Evolutionary conservation across 2,888 invertebrate genomes (phyloP), one percentile per base, ranked within the genome.

Genomic region (Pantelozetes paolii): DNA sequence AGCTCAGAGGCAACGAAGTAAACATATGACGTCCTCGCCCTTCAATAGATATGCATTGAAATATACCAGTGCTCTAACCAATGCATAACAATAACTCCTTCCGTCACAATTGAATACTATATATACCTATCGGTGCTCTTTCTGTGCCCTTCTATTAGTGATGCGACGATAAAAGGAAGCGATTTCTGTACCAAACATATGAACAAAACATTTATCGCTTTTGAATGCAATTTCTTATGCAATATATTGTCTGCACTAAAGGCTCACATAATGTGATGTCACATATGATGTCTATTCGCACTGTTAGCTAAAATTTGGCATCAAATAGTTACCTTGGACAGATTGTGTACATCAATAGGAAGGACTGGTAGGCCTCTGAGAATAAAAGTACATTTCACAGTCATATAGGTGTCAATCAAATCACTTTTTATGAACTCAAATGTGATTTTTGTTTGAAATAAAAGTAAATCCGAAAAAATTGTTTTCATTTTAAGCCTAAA

Each of bases 61-160:
- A 50, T n/a, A 50, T 45, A 6, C 15, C 50, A 20, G 50, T 9
- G 6, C 18, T 45, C 15, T 18, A 45, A 9, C 11, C 50, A 59
- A 15, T 30, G 59, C 59, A 59, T 59, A 59, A 59, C 59, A 59
- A 59, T 59, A 59, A 59, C 59, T 59, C 59, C 59, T 59, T 59
- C 59, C 59, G 59, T 30, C 59, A 59, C 28, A 30, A 30, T 59
- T 30, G 3, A 50, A 20, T 8, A 50, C 20, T 50, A 50, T 50
- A 50, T 23, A 15, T 50, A 50, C 36, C 36, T 36, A 36, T 36
- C 36, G 36, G 36, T 36, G 36, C 36, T 36, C 36, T 36, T 9
- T 36, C 36, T 45, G 45, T 45, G 6, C 18, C 2, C 20, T n/a
- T 20, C 50, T 50, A 50, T 50, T 50, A 50, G 50, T 50, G 20